Conservation (phyloP, 2,888 invertebrate species). For the Bhutanitis thaidina region DNA sequence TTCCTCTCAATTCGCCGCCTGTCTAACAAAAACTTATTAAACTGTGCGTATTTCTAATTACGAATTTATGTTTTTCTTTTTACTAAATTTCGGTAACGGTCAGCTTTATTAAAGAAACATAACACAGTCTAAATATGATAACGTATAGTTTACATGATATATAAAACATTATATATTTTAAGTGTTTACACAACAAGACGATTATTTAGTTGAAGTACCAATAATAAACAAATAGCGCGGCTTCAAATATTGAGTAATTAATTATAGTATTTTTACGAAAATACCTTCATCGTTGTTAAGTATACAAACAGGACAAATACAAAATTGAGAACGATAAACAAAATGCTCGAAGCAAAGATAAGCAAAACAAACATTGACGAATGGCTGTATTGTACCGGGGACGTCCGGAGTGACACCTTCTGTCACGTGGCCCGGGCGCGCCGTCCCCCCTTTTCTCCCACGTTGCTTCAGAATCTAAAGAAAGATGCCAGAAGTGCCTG, state of each 20-base stretch:
- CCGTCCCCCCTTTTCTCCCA: conserved; percentile 1
- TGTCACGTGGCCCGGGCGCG: conserved; percentile 22
- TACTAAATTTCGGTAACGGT: no score
- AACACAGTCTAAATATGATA: no score
- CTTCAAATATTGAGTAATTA: conserved; percentile 1
- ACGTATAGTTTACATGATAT: no score
- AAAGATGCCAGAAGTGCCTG: conserved; percentile 19
- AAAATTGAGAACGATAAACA: conserved; percentile 24
- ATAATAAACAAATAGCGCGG: no score
- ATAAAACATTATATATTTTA: no score
- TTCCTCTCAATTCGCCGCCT: no score
- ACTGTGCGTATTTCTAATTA: no score
- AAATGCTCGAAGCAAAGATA: conserved; percentile 30
- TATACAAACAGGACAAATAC: conserved; percentile 7
- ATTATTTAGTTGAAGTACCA: no score
- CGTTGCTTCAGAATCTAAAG: conserved; percentile 15
- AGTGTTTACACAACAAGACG: no score
- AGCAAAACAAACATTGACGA: conserved; percentile 39
- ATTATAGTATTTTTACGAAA: background rate
- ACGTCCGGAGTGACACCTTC: conserved; percentile 28
- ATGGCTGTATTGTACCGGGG: conserved; percentile 30
- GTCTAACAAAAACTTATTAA: no score
- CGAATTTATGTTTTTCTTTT: no score
- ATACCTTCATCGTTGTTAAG: conserved; percentile 10
- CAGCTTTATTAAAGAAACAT: no score